Evolutionary conservation across 2,888 invertebrate species (phyloP).

Genomic region (Mantis religiosa): DNA sequence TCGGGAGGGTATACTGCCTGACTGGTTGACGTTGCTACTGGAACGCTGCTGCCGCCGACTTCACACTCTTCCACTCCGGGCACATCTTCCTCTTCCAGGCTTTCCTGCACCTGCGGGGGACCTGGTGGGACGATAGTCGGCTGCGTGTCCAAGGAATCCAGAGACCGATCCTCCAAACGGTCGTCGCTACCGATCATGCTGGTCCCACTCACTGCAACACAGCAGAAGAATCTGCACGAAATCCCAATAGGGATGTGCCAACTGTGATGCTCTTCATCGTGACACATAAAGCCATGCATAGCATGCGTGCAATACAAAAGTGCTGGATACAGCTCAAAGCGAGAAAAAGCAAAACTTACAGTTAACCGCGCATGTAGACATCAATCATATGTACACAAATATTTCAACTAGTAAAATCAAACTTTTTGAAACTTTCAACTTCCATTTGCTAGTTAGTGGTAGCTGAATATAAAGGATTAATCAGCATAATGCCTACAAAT

Average conservation of each 20-base stretch:
- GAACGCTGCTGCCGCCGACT: neutral
- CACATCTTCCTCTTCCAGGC: neutral
- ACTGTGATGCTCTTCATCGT: neutral
- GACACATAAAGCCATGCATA: neutral
- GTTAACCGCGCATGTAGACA: too few species aligned
- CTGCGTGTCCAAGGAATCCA: slow-evolving; percentile 11
- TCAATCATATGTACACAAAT: too few species aligned
- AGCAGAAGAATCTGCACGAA: neutral
- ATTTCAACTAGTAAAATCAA: too few species aligned
- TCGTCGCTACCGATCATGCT: slow-evolving; percentile 19
- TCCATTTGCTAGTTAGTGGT: too few species aligned
- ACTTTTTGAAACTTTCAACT: too few species aligned
- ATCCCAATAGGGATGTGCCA: neutral
- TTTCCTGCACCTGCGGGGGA: slow-evolving; percentile 1
- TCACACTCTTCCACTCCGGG: neutral
- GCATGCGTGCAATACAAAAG: neutral
- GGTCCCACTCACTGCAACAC: neutral
- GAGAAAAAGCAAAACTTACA: too few species aligned
- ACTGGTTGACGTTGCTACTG: neutral
- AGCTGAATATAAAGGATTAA: too few species aligned
- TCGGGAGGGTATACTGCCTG: slow-evolving; percentile 63
- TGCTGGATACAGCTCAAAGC: too few species aligned
- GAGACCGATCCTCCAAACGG: slow-evolving; percentile 11
- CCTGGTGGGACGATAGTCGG: neutral
- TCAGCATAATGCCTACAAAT: too few species aligned